These are phyloP conservation scores for Cygnus buccinator DNA, from an alignment of 2,113 vertebrate species.

Conservation along the genomic window DNA sequence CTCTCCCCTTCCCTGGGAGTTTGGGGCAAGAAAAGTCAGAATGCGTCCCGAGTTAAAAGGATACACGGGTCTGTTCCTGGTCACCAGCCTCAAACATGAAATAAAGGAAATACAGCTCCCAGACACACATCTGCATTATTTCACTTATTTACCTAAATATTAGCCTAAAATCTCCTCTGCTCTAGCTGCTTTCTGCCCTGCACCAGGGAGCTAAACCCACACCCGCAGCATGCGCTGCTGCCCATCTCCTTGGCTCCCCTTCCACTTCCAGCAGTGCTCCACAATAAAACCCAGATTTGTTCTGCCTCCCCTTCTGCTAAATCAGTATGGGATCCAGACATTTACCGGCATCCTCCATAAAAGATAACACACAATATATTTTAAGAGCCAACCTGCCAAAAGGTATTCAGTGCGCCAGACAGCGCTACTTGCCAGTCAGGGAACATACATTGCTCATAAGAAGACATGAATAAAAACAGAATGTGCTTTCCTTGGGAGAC, in stretches of 20 bases:
- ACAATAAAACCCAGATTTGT: not conserved
- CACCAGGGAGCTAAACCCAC: not conserved
- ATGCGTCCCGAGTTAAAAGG: not conserved
- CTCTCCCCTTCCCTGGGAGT: not conserved
- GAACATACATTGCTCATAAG: not conserved
- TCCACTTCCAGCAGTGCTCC: not conserved
- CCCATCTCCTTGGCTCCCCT: not conserved
- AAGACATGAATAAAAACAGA: not conserved
- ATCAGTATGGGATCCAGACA: not conserved
- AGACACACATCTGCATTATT: not conserved
- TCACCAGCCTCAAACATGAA: not conserved
- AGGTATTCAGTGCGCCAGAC: not conserved
- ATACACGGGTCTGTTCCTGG: not conserved
- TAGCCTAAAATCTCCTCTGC: not conserved
- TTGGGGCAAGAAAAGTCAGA: accelerated
- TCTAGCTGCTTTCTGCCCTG: not conserved
- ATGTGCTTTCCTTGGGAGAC: not conserved
- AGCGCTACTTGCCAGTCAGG: not conserved
- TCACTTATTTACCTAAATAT: not conserved
- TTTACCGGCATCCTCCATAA: not conserved
- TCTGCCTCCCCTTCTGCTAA: not conserved
- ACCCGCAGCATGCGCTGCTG: accelerated
- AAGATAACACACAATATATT: not conserved
- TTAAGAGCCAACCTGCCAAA: slow-evolving; percentile 5
- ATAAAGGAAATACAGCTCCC: not conserved